Conservation (phyloP, 1,140 invertebrate genomes). For the Acromyrmex heyeri region DNA sequence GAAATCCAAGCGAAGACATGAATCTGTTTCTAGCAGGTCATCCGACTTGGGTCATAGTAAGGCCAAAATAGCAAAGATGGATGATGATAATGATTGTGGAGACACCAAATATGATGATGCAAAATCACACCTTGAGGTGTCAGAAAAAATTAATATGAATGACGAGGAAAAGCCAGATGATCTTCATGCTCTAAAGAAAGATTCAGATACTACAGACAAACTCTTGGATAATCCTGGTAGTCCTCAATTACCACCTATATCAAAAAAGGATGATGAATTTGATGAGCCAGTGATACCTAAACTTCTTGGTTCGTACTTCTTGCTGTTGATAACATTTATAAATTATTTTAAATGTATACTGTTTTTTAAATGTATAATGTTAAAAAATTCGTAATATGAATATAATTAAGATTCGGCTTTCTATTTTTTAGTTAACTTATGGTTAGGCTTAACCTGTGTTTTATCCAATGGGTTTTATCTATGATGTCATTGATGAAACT, state of each 20-base stretch:
- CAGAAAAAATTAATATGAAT: neutral
- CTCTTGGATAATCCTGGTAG: slow-evolving; percentile 62
- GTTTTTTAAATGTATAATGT: slow-evolving; percentile 24
- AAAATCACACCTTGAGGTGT: slow-evolving; percentile 62
- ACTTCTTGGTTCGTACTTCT: slow-evolving; percentile 83
- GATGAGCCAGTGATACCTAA: slow-evolving; percentile 84
- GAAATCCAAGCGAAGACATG: slow-evolving; percentile 86
- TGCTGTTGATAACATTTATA: slow-evolving; percentile 19
- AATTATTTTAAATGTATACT: slow-evolving; percentile 24
- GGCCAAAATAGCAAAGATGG: slow-evolving; percentile 60
- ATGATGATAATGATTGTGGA: neutral
- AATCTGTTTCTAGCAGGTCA: slow-evolving; percentile 81
- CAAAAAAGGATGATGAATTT: slow-evolving; percentile 79
- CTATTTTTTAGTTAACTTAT: too few relatives aligned
- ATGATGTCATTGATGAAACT: too few relatives aligned
- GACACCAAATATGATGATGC: slow-evolving; percentile 67
- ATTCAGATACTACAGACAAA: slow-evolving; percentile 53
- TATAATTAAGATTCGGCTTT: too few relatives aligned
- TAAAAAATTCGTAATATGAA: slow-evolving; percentile 21
- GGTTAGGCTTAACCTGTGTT: too few relatives aligned
- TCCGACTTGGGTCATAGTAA: slow-evolving; percentile 81
- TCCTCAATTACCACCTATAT: slow-evolving; percentile 77
- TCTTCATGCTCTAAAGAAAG: slow-evolving; percentile 54
- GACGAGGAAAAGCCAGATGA: slow-evolving; percentile 57
- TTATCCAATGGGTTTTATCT: too few relatives aligned